Percentiles rank a stretch among this genome's conserved stretches.
These are phyloP conservation scores for Echinometra lucunter DNA, from an alignment of 53 echinoderm and acorn worm genomes.

Conservation along the genomic window DNA sequence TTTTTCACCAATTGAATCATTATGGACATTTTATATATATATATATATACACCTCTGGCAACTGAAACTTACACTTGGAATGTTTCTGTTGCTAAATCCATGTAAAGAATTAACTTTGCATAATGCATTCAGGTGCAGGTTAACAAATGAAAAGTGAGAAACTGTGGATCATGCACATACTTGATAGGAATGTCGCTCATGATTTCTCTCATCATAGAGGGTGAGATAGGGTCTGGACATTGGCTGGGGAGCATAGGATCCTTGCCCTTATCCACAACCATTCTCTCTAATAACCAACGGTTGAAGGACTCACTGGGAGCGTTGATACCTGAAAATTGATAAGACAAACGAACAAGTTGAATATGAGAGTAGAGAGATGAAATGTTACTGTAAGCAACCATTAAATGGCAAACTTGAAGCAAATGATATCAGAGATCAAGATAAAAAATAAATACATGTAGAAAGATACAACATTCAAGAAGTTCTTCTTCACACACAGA, in stretches of 20 bases:
- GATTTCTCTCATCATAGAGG: conserved; percentile 96
- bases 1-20: no score
- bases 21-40: no score
- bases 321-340: conserved; percentile 80
- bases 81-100: no score
- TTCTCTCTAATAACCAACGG: conserved; percentile 94
- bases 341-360: background rate
- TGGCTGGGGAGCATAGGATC: conserved; percentile 96
- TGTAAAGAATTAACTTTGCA: no score
- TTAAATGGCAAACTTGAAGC: background rate
- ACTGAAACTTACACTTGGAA: no score
- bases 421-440: background rate
- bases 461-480: background rate
- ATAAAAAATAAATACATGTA: background rate
- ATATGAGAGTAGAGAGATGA: background rate
- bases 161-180: conserved; percentile 56
- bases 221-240: conserved; percentile 81
- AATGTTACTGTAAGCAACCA: background rate
- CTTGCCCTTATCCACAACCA: conserved; percentile 88
- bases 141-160: no score
- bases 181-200: conserved; percentile 99
- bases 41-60: no score
- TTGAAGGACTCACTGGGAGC: conserved; percentile 98
- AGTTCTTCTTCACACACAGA: no score
- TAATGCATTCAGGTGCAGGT: no score